Conservation (phyloP, 2,113 vertebrate genomes). For the Narcine bancroftii region DNA sequence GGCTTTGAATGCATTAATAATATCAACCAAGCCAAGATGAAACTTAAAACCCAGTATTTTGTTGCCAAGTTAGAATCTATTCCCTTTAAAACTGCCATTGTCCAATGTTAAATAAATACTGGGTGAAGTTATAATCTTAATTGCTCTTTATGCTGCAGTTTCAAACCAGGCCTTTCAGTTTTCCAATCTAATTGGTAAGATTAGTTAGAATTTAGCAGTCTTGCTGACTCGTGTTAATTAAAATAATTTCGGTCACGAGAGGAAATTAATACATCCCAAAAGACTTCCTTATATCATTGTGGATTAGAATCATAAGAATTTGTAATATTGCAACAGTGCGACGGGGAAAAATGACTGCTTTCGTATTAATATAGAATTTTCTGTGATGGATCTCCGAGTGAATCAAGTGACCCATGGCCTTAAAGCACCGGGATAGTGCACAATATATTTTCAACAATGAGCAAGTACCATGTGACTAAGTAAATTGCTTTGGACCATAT, state of each 20-base stretch:
- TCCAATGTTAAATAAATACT: background rate
- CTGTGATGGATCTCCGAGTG: background rate
- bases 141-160: conserved; percentile 7
- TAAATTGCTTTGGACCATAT: background rate
- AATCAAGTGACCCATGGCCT: background rate
- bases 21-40: background rate
- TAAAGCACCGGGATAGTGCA: background rate
- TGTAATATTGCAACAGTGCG: background rate
- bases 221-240: background rate
- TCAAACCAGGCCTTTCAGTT: background rate
- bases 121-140: background rate
- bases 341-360: background rate
- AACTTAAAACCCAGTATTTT: background rate
- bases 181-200: background rate
- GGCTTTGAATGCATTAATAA: background rate
- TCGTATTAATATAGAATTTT: background rate
- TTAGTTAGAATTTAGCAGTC: background rate
- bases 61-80: background rate
- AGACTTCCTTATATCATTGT: background rate
- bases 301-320: background rate
- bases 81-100: background rate
- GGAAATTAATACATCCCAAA: background rate
- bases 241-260: background rate
- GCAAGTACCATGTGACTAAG: background rate
- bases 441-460: background rate